These are phyloP conservation scores for Seira musarum DNA, from an alignment of 2,888 invertebrate species.

Conservation along the genomic window DNA sequence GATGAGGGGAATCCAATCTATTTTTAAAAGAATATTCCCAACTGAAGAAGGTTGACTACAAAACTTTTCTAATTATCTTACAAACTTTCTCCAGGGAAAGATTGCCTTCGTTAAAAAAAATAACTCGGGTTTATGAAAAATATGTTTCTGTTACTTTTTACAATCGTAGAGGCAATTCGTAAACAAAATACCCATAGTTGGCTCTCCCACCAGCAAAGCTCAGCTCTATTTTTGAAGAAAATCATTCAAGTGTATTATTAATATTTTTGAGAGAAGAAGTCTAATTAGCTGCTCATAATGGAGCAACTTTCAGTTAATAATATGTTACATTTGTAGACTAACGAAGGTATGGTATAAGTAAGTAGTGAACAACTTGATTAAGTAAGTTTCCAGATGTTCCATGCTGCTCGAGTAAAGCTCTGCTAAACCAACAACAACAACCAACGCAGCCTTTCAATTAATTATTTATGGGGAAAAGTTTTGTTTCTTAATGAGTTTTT, in stretches of 20 bases:
- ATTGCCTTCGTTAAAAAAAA: constrained; percentile 2
- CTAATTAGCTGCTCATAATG: constrained; percentile 32
- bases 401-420: too few relatives aligned
- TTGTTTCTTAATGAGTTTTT: constrained; percentile 48
- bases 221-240: background rate
- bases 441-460: constrained; percentile 11
- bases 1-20: constrained; percentile 4
- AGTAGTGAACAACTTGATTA: too few relatives aligned
- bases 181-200: too few relatives aligned
- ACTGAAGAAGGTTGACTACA: constrained; percentile 19
- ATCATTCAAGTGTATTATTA: constrained; percentile 5
- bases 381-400: too few relatives aligned
- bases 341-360: too few relatives aligned
- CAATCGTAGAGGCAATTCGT: too few relatives aligned
- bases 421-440: too few relatives aligned
- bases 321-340: too few relatives aligned
- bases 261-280: constrained; percentile 18
- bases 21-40: background rate
- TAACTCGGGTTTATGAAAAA: constrained; percentile 1
- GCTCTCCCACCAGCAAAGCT: too few relatives aligned
- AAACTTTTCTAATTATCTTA: constrained; percentile 52
- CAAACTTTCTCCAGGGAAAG: constrained; percentile 22
- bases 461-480: constrained; percentile 30
- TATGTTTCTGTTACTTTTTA: background rate
- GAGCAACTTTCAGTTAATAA: too few relatives aligned